phyloP scores from a whole-genome alignment of 2,113 vertebrate genomes.

The Prietella phreatophila region DNA sequence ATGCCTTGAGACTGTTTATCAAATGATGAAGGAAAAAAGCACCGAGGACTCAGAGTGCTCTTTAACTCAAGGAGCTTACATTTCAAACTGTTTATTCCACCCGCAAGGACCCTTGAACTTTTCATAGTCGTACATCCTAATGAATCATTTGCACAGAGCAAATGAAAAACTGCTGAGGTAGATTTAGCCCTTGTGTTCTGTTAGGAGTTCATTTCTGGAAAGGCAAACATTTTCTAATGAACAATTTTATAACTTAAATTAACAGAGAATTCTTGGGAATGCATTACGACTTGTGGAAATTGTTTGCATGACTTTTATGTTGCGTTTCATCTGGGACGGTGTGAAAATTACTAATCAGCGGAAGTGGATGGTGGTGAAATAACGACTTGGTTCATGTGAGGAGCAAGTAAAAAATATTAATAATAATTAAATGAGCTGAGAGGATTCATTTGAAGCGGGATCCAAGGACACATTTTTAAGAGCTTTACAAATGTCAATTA shows the following conservation, averaged over 20 bases:
- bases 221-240: constrained; percentile 56
- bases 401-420: neutral
- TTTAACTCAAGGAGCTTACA: constrained; percentile 18
- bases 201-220: constrained; percentile 47
- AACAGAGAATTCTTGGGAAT: constrained; percentile 38
- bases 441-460: constrained; percentile 24
- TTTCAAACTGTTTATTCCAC: constrained; percentile 49
- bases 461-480: constrained; percentile 34
- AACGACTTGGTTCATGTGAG: constrained; percentile 20
- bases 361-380: constrained; percentile 27
- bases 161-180: constrained; percentile 25
- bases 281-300: constrained; percentile 33
- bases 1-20: constrained; percentile 45
- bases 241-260: constrained; percentile 52
- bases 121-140: constrained; percentile 28
- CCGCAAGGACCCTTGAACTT: constrained; percentile 46
- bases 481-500: constrained; percentile 49
- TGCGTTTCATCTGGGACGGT: constrained; percentile 43
- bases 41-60: constrained; percentile 1
- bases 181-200: constrained; percentile 28
- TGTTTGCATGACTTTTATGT: constrained; percentile 45
- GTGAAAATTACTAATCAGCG: constrained; percentile 33
- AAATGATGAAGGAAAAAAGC: constrained; percentile 32
- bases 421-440: constrained; percentile 22
- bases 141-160: constrained; percentile 46